Evolutionary conservation across 2,888 invertebrate genomes (phyloP), one percentile per base, ranked within the genome.

Genomic region (Caenorhabditis zanzibari): DNA sequence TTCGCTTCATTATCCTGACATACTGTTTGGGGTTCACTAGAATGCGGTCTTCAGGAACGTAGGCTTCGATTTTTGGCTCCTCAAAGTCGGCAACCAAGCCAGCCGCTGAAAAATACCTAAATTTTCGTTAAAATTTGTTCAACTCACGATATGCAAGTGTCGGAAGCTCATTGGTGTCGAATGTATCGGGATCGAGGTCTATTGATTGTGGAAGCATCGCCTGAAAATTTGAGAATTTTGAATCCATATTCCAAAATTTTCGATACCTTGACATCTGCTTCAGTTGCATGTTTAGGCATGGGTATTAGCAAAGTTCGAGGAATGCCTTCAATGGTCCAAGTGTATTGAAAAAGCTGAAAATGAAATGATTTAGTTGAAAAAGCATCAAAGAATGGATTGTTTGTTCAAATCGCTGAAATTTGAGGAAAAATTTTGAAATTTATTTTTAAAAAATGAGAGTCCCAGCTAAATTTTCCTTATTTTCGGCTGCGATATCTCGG

Each of bases 271-370:
- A 71, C 63, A 28, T 77, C 69, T 5, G 69, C 69, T 61, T 77
- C 77, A 5, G 77, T 77, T 2, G 69, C 69, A 28, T 77, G 26
- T n/a, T 61, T 49, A 3, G 77, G 77, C 69, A 69, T 71, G 16
- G 77, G 77, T 5, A 77, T 61, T 0, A 77, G 41, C 19, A 77
- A 54, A 1, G 77, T 77, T 16, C 71, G 47, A 1, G 28, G 26
- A 24, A 77, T 38, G 3, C 71, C 63, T 1, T 63, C 54, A 4
- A 77, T 49, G 5, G 22, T 38, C 54, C 69, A 71, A 2, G 38
- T 19, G 68, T 77, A 77, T 49, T 61, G 47, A 19, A 77, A 77
- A 0, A 77, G 28, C 77, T 77, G n/a, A 2, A 77, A 54, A 32
- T 32, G 5, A n/a, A n/a, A n/a, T n/a, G n/a, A n/a, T n/a, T n/a